Evolutionary conservation across 1,140 invertebrate species (phyloP).

Genomic region (Heliconius hewitsoni): DNA sequence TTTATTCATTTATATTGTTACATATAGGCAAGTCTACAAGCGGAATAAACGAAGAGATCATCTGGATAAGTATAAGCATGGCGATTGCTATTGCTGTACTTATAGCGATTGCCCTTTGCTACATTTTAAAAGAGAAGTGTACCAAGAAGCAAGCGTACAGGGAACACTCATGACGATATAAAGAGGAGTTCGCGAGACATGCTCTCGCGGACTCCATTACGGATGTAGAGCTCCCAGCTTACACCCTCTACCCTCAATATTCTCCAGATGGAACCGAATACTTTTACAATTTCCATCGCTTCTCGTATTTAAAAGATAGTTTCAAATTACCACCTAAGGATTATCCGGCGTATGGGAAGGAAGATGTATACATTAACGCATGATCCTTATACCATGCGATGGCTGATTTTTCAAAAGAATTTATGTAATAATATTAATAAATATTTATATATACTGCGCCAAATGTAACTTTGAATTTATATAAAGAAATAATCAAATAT

Average conservation of each 20-base stretch:
- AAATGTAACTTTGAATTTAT: slow-evolving; percentile 41
- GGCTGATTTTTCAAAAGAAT: slow-evolving; percentile 18
- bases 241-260: slow-evolving; percentile 74
- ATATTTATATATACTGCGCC: slow-evolving; percentile 31
- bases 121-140: slow-evolving; percentile 89
- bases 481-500: slow-evolving; percentile 26
- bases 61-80: slow-evolving; percentile 93
- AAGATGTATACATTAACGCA: slow-evolving; percentile 72
- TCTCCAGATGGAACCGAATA: slow-evolving; percentile 75
- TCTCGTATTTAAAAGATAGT: slow-evolving; percentile 67
- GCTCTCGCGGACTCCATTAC: slow-evolving; percentile 70
- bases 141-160: slow-evolving; percentile 87
- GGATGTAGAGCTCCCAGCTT: slow-evolving; percentile 64
- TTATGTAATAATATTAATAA: slow-evolving; percentile 17
- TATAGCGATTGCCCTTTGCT: slow-evolving; percentile 90
- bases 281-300: slow-evolving; percentile 76
- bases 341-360: slow-evolving; percentile 56
- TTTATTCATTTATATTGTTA: slow-evolving; percentile 22
- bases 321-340: slow-evolving; percentile 74
- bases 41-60: slow-evolving; percentile 92
- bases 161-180: slow-evolving; percentile 85
- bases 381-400: slow-evolving; percentile 43
- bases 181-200: slow-evolving; percentile 74
- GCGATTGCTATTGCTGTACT: slow-evolving; percentile 90
- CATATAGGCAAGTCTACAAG: slow-evolving; percentile 86